Conservation (phyloP, 2,888 invertebrate genomes). For the Aporophyla nigra region DNA sequence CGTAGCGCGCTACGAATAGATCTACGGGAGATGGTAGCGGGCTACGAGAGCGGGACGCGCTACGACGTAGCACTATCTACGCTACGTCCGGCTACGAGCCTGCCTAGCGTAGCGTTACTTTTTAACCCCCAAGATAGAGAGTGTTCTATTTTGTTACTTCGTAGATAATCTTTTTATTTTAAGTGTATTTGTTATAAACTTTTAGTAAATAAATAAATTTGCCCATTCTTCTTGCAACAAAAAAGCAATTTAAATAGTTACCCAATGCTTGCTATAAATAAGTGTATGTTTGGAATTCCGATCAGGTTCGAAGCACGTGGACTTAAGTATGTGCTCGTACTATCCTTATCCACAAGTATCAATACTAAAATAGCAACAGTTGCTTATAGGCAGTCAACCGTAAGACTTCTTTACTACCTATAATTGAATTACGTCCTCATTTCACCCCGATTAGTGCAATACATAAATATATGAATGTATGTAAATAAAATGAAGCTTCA, state of each 20-base stretch:
- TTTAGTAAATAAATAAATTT: neutral
- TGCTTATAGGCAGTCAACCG: conserved; percentile 20
- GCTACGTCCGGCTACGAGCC: conserved; percentile 52
- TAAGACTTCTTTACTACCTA: conserved; percentile 36
- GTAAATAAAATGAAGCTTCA: conserved; percentile 21
- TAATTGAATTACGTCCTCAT: conserved; percentile 35
- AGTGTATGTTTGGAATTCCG: conserved; percentile 3
- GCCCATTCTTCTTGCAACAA: neutral
- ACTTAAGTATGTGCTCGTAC: conserved; percentile 7
- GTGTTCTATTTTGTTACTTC: neutral
- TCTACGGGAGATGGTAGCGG: conserved; percentile 44
- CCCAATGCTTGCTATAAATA: conserved; percentile 14
- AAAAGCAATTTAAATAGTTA: neutral
- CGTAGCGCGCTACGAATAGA: conserved; percentile 53
- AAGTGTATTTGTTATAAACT: too few relatives aligned
- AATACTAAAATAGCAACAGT: conserved; percentile 35
- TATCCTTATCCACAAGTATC: conserved; percentile 24
- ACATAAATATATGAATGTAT: neutral
- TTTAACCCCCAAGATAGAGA: neutral
- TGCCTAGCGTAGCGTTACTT: conserved; percentile 25
- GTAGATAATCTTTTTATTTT: neutral
- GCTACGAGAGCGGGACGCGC: conserved; percentile 65
- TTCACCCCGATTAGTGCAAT: conserved; percentile 6
- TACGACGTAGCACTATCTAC: conserved; percentile 74
- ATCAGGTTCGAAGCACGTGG: conserved; percentile 1